Conservation (phyloP, 2,797 vertebrate species). For the Onychomys leucogaster region DNA sequence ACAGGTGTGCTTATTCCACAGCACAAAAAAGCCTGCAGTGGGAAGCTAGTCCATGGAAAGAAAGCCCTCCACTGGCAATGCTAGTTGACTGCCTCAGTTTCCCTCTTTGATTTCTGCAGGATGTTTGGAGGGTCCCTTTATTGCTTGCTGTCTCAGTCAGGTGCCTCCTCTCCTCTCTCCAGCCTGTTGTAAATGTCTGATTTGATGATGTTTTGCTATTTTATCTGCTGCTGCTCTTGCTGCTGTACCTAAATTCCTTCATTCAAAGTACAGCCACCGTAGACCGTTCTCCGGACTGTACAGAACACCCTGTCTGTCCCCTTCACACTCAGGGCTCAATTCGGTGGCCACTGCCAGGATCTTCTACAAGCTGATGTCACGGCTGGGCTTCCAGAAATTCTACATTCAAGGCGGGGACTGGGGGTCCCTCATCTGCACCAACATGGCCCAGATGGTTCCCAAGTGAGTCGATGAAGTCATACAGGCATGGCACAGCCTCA, state of each 20-base stretch:
- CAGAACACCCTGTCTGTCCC: neutral
- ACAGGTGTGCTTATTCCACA: neutral
- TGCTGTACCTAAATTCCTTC: neutral
- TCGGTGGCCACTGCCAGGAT: conserved; percentile 85
- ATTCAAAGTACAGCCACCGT: neutral
- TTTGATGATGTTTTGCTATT: neutral
- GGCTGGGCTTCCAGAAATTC: conserved; percentile 87
- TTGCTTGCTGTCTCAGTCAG: neutral
- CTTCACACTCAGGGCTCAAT: conserved; percentile 82
- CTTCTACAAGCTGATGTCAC: conserved; percentile 89
- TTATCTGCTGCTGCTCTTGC: neutral
- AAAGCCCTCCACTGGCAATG: too few relatives aligned
- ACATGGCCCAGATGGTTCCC: conserved; percentile 89
- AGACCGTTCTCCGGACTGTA: neutral
- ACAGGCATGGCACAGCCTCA: rapidly evolving
- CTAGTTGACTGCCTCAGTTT: neutral
- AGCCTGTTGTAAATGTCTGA: neutral
- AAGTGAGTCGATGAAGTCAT: conserved; percentile 73
- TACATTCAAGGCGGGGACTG: conserved; percentile 90
- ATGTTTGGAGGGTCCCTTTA: neutral
- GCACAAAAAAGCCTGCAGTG: neutral
- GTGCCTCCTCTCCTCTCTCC: neutral
- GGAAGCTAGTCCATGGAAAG: neutral
- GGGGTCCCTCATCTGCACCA: conserved; percentile 88
- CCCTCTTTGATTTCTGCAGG: neutral